Conservation (phyloP, 1,140 invertebrate genomes). For the Plutomurus gul region DNA sequence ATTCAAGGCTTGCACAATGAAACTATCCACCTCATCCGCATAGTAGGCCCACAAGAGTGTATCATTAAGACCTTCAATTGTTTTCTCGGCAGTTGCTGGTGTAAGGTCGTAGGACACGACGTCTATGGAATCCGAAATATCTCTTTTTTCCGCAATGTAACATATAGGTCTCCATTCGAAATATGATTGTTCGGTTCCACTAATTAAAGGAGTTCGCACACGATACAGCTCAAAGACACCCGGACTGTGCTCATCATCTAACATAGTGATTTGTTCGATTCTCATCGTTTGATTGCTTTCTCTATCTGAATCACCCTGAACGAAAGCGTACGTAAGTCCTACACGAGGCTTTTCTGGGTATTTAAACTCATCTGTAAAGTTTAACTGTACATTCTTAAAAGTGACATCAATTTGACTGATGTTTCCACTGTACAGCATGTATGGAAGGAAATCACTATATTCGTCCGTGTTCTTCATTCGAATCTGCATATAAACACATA, state of each 20-base stretch:
- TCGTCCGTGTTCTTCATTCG: slow-evolving; percentile 43
- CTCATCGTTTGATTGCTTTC: slow-evolving; percentile 13
- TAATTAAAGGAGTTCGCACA: slow-evolving; percentile 40
- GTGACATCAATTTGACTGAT: slow-evolving; percentile 48
- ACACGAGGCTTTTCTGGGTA: slow-evolving; percentile 35
- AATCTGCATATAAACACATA: slow-evolving; percentile 36
- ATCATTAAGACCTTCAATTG: slow-evolving; percentile 11
- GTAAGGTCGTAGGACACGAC: slow-evolving; percentile 35
- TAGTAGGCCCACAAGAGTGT: slow-evolving; percentile 39
- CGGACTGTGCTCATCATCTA: slow-evolving; percentile 52
- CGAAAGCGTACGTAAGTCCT: slow-evolving; percentile 43
- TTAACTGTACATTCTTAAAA: slow-evolving; percentile 48
- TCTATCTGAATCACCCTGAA: slow-evolving; percentile 32
- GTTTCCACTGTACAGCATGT: slow-evolving; percentile 50
- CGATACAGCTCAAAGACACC: slow-evolving; percentile 48
- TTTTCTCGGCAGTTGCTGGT: neutral
- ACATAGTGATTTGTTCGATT: neutral
- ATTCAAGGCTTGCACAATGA: slow-evolving; percentile 40
- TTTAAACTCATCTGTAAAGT: slow-evolving; percentile 18
- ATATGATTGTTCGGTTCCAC: slow-evolving; percentile 40
- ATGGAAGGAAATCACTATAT: slow-evolving; percentile 49
- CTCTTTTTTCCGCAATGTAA: slow-evolving; percentile 39
- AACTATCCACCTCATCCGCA: slow-evolving; percentile 28
- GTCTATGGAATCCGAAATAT: slow-evolving; percentile 49
- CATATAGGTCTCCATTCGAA: slow-evolving; percentile 52